phyloP scores from a whole-genome alignment of 2,888 invertebrate species.

The Cheilosia vernalis region DNA sequence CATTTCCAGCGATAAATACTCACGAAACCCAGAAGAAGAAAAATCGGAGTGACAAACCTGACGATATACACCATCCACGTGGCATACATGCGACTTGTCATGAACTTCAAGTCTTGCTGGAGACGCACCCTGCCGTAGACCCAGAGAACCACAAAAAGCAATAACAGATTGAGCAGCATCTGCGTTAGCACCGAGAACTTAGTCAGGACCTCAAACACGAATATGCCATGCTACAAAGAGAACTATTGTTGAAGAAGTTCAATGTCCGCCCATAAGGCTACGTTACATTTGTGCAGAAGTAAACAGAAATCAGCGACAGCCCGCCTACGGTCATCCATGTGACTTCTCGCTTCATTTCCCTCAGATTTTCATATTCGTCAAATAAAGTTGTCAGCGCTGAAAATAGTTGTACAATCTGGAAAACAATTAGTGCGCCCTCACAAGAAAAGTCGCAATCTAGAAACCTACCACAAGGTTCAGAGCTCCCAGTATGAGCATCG shows the following conservation, averaged over 20 bases:
- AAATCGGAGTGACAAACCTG: conserved; percentile 89
- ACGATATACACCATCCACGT: conserved; percentile 79
- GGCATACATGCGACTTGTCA: conserved; percentile 87
- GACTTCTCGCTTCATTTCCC: conserved; percentile 77
- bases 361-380: conserved; percentile 80
- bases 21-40: conserved; percentile 75
- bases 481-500: conserved; percentile 65
- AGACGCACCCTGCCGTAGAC: conserved; percentile 88
- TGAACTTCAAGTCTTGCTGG: conserved; percentile 87
- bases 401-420: conserved; percentile 78
- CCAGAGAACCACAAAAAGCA: conserved; percentile 91
- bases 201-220: conserved; percentile 57
- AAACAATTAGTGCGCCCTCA: conserved; percentile 15
- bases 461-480: conserved; percentile 60
- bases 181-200: conserved; percentile 83
- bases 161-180: conserved; percentile 91
- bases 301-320: conserved; percentile 53
- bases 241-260: neutral
- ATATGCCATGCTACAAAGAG: conserved; percentile 57
- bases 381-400: conserved; percentile 79
- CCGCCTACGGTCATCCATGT: conserved; percentile 75
- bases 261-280: neutral
- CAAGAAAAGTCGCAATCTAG: neutral
- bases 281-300: conserved; percentile 74
- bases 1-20: neutral